Evolutionary conservation across 1,140 invertebrate species (phyloP).

Genomic region (Drosophila aff.): DNA sequence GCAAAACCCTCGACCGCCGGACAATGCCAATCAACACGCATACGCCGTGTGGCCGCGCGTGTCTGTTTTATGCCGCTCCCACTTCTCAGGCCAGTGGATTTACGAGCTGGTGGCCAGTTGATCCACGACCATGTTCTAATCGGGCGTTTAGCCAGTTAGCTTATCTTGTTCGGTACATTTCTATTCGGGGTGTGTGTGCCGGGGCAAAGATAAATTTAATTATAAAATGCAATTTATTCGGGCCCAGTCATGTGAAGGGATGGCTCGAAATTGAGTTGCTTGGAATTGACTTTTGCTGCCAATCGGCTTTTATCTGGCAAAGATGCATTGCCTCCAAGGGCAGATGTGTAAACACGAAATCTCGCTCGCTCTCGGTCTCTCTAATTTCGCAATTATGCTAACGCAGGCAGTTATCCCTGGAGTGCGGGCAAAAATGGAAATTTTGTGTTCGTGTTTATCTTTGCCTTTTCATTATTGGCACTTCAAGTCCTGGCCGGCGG

Average conservation of each 20-base stretch:
- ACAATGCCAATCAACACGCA: conserved; percentile 75
- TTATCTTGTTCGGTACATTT: conserved; percentile 15
- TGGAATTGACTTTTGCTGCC: conserved; percentile 30
- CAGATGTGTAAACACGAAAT: conserved; percentile 33
- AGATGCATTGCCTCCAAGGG: conserved; percentile 1
- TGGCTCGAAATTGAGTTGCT: conserved; percentile 11
- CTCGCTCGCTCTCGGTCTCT: neutral
- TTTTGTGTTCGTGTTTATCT: conserved; percentile 53
- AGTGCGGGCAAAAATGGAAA: conserved; percentile 41
- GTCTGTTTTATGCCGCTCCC: conserved; percentile 19
- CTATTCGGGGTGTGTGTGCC: conserved; percentile 1
- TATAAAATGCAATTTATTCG: conserved; percentile 50
- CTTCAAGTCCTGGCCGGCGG: conserved; percentile 7
- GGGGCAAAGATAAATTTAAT: conserved; percentile 37
- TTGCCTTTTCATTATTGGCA: conserved; percentile 41
- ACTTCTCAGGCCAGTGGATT: conserved; percentile 36
- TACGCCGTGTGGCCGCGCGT: conserved; percentile 49
- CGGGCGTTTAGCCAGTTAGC: conserved; percentile 52
- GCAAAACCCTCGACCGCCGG: conserved; percentile 18
- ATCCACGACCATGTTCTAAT: conserved; percentile 38
- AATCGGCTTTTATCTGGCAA: conserved; percentile 4
- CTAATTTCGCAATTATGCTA: conserved; percentile 43
- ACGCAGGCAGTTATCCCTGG: conserved; percentile 23
- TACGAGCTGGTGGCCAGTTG: conserved; percentile 30
- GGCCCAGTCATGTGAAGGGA: conserved; percentile 11